These are phyloP conservation scores for Elgaria multicarinata DNA, from an alignment of 2,113 vertebrate genomes.

Conservation along the genomic window DNA sequence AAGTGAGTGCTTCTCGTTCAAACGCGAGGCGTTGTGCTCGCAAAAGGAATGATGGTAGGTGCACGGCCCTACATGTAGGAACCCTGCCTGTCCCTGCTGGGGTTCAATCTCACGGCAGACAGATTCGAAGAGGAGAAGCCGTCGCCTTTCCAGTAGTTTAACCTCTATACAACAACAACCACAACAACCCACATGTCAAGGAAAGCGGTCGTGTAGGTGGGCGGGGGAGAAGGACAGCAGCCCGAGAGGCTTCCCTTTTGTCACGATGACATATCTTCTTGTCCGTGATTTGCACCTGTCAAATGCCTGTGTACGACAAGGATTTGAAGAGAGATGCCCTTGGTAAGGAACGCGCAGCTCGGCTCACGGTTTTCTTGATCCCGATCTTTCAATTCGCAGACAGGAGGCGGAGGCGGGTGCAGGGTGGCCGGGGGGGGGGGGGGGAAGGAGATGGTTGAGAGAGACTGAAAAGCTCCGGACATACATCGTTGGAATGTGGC, in stretches of 20 bases:
- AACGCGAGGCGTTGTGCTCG: slow-evolving; percentile 2
- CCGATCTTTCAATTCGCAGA: slow-evolving; percentile 46
- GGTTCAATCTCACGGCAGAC: slow-evolving; percentile 22
- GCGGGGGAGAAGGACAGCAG: not conserved
- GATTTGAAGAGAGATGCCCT: slow-evolving; percentile 61
- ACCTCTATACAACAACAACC: not conserved
- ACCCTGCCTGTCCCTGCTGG: not conserved
- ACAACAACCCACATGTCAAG: not conserved
- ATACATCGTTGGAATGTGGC: fast-evolving
- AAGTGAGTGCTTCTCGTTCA: not conserved
- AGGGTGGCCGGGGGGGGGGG: not conserved
- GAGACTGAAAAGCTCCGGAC: not conserved
- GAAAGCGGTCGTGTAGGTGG: slow-evolving; percentile 20
- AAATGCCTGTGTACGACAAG: not conserved
- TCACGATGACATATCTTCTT: slow-evolving; percentile 23
- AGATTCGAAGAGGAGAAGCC: not conserved
- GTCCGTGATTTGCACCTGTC: slow-evolving; percentile 54
- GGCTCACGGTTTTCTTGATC: not conserved
- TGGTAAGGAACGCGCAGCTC: slow-evolving; percentile 24
- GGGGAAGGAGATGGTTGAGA: no score
- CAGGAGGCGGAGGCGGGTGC: not conserved
- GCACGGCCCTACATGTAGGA: fast-evolving
- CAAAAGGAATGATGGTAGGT: not conserved
- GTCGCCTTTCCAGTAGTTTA: not conserved
- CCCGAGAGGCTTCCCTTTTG: slow-evolving; percentile 28